Base-by-base conservation (phyloP, 2,888 invertebrate species). In the Bhutanitis thaidina region DNA sequence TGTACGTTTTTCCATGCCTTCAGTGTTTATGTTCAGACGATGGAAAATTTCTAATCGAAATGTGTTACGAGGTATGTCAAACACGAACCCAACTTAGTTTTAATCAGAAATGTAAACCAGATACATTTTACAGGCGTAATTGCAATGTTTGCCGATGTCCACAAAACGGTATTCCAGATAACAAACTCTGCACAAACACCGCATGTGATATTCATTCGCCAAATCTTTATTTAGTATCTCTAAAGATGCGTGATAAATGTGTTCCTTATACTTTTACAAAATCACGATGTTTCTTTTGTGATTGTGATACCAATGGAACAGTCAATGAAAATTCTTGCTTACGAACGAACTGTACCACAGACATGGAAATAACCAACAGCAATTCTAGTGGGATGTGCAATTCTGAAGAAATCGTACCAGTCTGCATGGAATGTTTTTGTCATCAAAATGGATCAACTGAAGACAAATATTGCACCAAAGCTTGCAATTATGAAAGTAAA, bases 361-460 rank as follows among this genome's bases (percentile, higher is more conserved):
- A 59, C 4, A 50, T 59, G 3, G 60, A 71, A 44, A 56, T 63
- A 8, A 66, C 65, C 34, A 67, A 73, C 47, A 64, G 69, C 15
- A 53, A 56, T 13, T 55, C 57, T 3, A 74, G 63, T 51, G 55
- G 59, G 1, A 58, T 56, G 0, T 87, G 88, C 48, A 74, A 56
- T 52, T 64, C 75, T 0, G 83, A 80, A 7, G 84, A 86, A 66
- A 64, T 82, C 56, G 70, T 84, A 0, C 74, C 83, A 2, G 61
- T 71, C 20, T 88, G 88, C 44, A 65, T 68, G 8, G 80, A 87
- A 62, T 88, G 87, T 52, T 79, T 86, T 48, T 88, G 88, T 55
- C 61, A 74, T 4, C 57, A 58, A 7, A 67, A 68, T 36, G 78
- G 79, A 7, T 34, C 62, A 0, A 78, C 70, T 0, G 54, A 61